Base-by-base conservation (phyloP, 2,888 invertebrate species). In the Apamea anceps region DNA sequence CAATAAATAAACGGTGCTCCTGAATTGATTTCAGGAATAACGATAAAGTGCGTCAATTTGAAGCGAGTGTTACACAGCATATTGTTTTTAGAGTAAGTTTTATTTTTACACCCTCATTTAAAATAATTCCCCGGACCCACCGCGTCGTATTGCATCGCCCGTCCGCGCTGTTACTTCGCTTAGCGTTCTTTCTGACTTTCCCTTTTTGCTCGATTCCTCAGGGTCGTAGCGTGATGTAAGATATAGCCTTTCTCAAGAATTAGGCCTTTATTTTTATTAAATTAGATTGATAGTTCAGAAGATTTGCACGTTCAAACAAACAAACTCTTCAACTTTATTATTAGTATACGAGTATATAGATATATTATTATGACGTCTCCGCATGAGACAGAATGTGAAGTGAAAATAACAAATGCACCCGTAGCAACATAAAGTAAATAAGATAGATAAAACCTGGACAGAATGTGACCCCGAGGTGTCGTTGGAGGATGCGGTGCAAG, bases 391-490 rank as follows among this genome's bases (percentile, higher is more conserved):
- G 51, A 65, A 73, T 70, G 54, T 42, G 62, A n/a, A 75, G 42
- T 73, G 77, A 85, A 73, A 82, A 72, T 73, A 85, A 81, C 75
- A 75, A 86, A 80, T 85, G 83, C 80, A 82, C 63, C 72, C 73
- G 65, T 57, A 89, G 86, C 81, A 85, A 90, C 89, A 88, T 88
- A 90, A 92, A 92, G 88, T 91, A 92, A 91, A 92, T 91, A 92
- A 90, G 89, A 90, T 87, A 90, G 86, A 91, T 91, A 90, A 90
- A 87, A 90, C 78, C 82, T 90, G 90, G 90, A 92, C 90, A 91
- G 92, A 93, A 93, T 94, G 93, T 87, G 92, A 87, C 95, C 94
- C 95, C 85, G 85, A 93, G 94, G 95, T 91, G 90, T 91, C 92
- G 92, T 95, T 93, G 84, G 85, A 84, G 82, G 88, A 89, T 88